Conservation (phyloP, 2,113 vertebrate species). For the Gasterosteus nipponicus region DNA sequence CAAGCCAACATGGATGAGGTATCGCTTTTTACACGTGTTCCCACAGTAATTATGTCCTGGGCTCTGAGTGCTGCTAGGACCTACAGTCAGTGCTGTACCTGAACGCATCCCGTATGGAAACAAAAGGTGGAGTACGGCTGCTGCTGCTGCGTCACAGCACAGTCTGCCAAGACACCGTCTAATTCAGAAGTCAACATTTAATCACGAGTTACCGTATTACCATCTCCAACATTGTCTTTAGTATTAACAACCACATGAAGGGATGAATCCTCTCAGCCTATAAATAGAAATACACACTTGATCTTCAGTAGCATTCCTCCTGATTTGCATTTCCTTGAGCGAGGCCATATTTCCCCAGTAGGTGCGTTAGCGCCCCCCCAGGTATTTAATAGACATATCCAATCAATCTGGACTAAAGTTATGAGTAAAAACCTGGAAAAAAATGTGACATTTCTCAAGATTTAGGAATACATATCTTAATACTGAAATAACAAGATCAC, state of each 20-base stretch:
- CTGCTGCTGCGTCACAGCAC: neutral
- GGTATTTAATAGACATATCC: neutral
- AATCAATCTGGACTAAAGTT: neutral
- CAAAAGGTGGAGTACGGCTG: neutral
- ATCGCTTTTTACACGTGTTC: neutral
- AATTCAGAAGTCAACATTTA: neutral
- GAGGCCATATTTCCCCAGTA: neutral
- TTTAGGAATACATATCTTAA: neutral
- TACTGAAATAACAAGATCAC: neutral
- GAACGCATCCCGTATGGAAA: neutral
- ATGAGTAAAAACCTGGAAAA: neutral
- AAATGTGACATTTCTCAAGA: too few relatives aligned
- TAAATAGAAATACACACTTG: neutral
- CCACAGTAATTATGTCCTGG: neutral
- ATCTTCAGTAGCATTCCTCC: neutral
- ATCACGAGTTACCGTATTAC: neutral
- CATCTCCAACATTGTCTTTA: neutral
- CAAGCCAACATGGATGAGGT: neutral
- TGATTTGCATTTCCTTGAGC: neutral
- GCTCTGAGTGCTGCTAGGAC: neutral
- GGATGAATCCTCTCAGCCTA: neutral
- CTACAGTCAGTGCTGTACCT: neutral
- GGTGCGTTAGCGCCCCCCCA: neutral
- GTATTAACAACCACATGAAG: neutral
- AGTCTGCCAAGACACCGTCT: neutral